Conservation (phyloP, 2,113 vertebrate genomes). For the Hemiscyllium ocellatum region DNA sequence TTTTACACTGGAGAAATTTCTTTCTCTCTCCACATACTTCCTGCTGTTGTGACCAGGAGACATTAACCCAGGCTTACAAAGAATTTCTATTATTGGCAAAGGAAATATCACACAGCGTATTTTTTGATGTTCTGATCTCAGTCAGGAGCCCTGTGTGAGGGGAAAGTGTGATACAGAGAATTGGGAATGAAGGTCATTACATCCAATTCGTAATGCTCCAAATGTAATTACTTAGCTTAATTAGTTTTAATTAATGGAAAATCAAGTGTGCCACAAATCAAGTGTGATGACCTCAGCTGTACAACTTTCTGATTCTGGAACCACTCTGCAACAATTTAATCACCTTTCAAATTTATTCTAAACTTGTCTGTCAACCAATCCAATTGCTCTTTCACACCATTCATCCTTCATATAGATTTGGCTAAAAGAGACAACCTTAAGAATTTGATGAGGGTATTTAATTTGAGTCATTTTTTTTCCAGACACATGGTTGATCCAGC, state of each 20-base stretch:
- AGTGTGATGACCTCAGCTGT: not conserved
- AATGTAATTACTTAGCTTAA: constrained; percentile 12
- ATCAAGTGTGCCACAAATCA: not conserved
- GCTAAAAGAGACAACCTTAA: not conserved
- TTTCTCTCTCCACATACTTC: not conserved
- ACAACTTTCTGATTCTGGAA: not conserved
- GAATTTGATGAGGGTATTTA: not conserved
- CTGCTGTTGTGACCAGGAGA: no score
- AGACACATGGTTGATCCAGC: not conserved
- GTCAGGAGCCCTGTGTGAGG: not conserved
- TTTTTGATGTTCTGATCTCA: not conserved
- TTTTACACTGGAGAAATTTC: no score
- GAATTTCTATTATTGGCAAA: not conserved
- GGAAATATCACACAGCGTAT: not conserved
- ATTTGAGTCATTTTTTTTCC: not conserved
- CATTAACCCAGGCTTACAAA: no score
- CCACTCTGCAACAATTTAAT: not conserved
- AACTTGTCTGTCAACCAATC: not conserved
- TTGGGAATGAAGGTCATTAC: not conserved
- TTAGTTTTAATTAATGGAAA: not conserved
- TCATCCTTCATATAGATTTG: not conserved
- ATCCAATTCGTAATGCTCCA: not conserved
- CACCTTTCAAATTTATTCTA: not conserved
- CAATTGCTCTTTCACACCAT: no score
- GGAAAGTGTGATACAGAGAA: not conserved